Base-by-base conservation (phyloP, 2,113 vertebrate genomes). In the Pungitius pungitius region DNA sequence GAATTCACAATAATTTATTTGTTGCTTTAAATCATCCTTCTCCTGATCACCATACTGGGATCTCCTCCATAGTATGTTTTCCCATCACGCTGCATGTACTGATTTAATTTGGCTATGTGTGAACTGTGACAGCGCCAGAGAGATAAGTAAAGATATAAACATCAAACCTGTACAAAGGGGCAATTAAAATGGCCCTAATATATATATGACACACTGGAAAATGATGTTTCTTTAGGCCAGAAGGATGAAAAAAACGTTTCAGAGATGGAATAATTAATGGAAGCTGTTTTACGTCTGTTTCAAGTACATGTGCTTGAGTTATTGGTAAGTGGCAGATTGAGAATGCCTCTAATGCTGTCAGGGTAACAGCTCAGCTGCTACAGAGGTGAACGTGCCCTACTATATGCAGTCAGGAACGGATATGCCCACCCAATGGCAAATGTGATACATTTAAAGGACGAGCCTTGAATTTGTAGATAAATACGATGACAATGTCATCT, bases 141-240 rank as follows among this genome's bases (percentile, higher is more conserved):
- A 88, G 91, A 93, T 89, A 82, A 83, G 86, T 82, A 45, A 69
- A 91, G 84, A 89, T 92, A 93, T 92, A 93, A 82, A 92, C 78
- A 74, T 79, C 69, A 62, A 83, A 82, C 79, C 83, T 73, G 80
- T 82, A 85, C 89, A 86, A 86, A 90, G 81, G 77, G 84, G 88
- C 91, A 90, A 90, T 93, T 92, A 93, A 92, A 92, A 89, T 57
- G 80, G 85, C 2, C 77, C 90, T 92, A 88, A 92, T 92, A 92
- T 87, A 92, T 87, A 90, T 88, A 91, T 88, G 90, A 88, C 86
- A 93, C 80, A 86, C 79, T 91, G 79, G 84, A 85, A 85, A 85
- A 87, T 86, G 80, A 87, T 91, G 91, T 92, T 93, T 87, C 84
- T 85, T 88, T 90, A 90, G 86, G 86, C 73, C 65, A 63, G 75